Conservation (phyloP, 2,113 vertebrate species). For the Saguinus midas region DNA sequence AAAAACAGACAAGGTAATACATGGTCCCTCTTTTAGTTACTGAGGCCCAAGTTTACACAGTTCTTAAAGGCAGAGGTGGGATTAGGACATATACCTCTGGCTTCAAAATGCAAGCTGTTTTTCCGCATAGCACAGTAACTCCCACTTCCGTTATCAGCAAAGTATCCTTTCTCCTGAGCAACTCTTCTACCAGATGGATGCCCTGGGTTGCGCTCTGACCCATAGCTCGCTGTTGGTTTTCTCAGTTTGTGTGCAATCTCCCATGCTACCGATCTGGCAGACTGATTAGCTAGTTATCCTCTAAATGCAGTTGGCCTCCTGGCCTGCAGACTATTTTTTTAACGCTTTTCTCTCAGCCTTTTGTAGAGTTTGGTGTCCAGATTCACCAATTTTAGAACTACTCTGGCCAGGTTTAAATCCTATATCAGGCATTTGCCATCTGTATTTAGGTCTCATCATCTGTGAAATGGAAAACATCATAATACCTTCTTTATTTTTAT, state of each 20-base stretch:
- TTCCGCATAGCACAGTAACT: not conserved
- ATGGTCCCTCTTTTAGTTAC: not conserved
- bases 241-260: too few species aligned
- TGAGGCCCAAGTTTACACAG: not conserved
- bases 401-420: not conserved
- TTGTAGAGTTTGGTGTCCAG: not conserved
- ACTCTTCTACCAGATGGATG: not conserved
- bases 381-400: not conserved
- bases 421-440: not conserved
- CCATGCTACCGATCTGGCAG: too few species aligned
- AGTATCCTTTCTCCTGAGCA: not conserved
- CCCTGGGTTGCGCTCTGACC: not conserved
- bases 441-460: not conserved
- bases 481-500: not conserved
- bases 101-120: not conserved
- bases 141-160: not conserved
- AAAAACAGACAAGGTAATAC: not conserved
- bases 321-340: not conserved
- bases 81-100: not conserved
- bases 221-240: not conserved
- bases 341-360: not conserved
- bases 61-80: not conserved
- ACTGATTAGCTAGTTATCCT: not conserved
- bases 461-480: not conserved
- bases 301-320: not conserved